These are phyloP conservation scores for Etheostoma spectabile DNA, from an alignment of 2,113 vertebrate species.

Conservation along the genomic window DNA sequence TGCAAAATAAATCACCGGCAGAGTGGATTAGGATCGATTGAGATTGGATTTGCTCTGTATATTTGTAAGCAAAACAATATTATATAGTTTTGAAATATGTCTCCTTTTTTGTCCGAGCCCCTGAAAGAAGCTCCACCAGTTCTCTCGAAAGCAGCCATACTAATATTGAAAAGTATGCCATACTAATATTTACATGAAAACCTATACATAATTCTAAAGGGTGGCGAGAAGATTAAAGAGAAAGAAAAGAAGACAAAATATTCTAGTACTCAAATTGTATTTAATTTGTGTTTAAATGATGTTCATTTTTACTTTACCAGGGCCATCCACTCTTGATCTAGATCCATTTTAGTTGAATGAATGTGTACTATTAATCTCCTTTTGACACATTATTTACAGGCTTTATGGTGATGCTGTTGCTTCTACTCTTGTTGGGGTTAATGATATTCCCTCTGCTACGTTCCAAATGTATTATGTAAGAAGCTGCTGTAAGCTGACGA, in stretches of 20 bases:
- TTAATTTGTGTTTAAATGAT: neutral
- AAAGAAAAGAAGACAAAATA: neutral
- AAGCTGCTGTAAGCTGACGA: constrained; percentile 32
- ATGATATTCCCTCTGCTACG: constrained; percentile 46
- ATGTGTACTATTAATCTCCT: constrained; percentile 13
- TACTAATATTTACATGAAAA: neutral
- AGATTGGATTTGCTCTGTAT: neutral
- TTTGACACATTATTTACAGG: constrained; percentile 8
- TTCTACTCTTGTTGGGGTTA: constrained; percentile 18
- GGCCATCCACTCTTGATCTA: neutral
- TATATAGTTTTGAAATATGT: neutral
- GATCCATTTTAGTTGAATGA: neutral
- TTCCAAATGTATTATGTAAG: constrained; percentile 54
- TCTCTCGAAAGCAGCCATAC: no score
- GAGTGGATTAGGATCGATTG: no score
- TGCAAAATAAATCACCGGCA: no score
- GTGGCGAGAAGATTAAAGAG: neutral
- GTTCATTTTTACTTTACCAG: neutral
- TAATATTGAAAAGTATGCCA: neutral
- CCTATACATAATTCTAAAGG: neutral
- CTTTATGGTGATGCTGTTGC: constrained; percentile 2
- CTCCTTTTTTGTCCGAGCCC: neutral
- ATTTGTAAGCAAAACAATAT: neutral
- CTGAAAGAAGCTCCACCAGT: neutral
- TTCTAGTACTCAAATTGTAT: neutral